A percentile compares a stretch with the other conserved stretches of the same genome.
Conservation (phyloP, 2,888 invertebrate species). For the Metacarcinus magister region DNA sequence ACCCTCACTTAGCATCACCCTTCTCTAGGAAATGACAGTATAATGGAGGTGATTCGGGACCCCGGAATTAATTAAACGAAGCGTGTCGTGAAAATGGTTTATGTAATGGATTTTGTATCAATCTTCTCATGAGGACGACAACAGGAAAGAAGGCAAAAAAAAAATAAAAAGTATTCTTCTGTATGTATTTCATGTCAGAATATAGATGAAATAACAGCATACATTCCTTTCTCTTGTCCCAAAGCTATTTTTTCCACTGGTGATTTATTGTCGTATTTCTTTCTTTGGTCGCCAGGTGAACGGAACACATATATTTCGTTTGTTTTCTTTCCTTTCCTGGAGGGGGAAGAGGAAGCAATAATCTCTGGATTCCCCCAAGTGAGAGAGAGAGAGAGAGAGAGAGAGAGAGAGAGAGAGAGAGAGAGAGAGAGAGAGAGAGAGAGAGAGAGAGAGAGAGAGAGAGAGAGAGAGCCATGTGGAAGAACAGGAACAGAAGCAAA, state of each 20-base stretch:
- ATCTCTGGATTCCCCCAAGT: conserved; percentile 10
- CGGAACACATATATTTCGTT: conserved; percentile 29
- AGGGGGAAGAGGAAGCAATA: background rate
- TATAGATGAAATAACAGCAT: background rate
- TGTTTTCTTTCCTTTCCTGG: conserved; percentile 27
- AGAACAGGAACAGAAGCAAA: background rate
- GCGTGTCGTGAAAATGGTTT: background rate
- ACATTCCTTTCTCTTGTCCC: background rate
- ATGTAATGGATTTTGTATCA: background rate
- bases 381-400: background rate
- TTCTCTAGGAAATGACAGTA: background rate
- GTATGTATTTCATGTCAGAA: background rate
- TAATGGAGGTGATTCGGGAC: background rate
- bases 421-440: background rate
- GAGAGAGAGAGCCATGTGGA: background rate
- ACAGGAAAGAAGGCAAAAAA: no score
- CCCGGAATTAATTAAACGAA: background rate
- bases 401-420: background rate
- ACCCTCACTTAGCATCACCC: background rate
- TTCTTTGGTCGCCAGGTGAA: background rate
- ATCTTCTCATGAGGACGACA: background rate
- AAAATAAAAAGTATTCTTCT: background rate
- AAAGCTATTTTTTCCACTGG: background rate
- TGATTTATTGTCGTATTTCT: background rate
- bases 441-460: background rate